Conservation (phyloP, 2,797 vertebrate species). For the Dermochelys coriacea region DNA sequence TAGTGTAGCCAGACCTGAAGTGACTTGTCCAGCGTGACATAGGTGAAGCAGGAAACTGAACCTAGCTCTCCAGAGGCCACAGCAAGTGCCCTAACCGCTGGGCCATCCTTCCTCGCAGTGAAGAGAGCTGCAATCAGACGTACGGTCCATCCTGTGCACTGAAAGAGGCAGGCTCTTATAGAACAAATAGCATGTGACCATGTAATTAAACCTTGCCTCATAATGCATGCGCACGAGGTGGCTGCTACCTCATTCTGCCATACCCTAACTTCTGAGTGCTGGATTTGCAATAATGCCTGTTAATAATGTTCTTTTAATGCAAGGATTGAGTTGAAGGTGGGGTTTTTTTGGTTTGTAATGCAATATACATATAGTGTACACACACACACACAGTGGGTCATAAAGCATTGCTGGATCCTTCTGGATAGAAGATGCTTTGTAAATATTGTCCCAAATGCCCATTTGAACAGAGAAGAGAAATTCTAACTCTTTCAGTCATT, state of each 20-base stretch:
- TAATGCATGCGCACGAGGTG: background rate
- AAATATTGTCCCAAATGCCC: background rate
- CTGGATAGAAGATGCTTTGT: background rate
- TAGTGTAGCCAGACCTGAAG: too few species aligned
- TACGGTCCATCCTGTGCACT: background rate
- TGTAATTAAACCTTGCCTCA: background rate
- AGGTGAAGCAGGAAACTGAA: background rate
- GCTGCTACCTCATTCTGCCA: background rate
- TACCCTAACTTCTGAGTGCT: background rate
- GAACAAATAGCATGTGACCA: background rate
- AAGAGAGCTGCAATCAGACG: too few species aligned
- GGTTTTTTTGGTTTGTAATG: too few species aligned
- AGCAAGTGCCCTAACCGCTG: background rate
- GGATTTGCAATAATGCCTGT: background rate
- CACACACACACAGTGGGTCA: background rate
- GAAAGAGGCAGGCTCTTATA: background rate
- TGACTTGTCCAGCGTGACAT: background rate
- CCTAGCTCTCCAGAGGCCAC: background rate
- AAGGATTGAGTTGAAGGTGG: background rate
- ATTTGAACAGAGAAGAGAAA: background rate
- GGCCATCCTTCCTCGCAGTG: background rate
- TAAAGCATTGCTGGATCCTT: background rate
- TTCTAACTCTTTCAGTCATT: background rate
- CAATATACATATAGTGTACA: background rate
- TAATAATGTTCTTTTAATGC: background rate